These are phyloP conservation scores for Numida meleagris DNA, from an alignment of 2,113 vertebrate genomes.

Conservation along the genomic window DNA sequence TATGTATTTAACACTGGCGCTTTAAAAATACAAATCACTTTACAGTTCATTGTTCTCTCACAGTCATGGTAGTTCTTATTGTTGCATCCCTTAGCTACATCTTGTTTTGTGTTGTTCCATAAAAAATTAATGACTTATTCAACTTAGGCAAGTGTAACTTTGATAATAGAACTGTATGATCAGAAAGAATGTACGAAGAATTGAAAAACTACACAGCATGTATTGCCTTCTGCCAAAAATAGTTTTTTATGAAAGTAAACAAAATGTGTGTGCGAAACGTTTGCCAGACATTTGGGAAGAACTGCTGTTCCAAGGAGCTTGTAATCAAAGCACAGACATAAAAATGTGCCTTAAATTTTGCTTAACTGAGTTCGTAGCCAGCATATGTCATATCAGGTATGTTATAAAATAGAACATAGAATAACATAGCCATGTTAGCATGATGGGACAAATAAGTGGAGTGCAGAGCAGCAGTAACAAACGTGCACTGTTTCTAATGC, in stretches of 20 bases:
- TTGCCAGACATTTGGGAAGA: not conserved
- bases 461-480: not conserved
- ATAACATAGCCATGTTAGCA: not conserved
- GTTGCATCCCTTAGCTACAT: not conserved
- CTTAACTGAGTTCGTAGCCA: not conserved
- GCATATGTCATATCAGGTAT: accelerated
- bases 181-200: not conserved
- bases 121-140: not conserved
- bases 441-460: accelerated
- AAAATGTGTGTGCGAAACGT: not conserved
- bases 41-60: not conserved
- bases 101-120: not conserved
- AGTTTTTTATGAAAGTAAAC: not conserved
- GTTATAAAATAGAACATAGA: not conserved
- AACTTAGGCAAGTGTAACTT: not conserved
- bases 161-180: not conserved
- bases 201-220: not conserved
- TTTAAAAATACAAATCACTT: slow-evolving; percentile 34
- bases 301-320: not conserved
- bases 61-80: not conserved
- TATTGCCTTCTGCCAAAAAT: slow-evolving; percentile 1
- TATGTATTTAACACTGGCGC: slow-evolving; percentile 13
- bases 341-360: slow-evolving; percentile 52
- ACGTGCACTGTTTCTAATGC: not conserved
- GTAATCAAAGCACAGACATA: slow-evolving; percentile 16